Conservation (phyloP, 2,113 vertebrate species). For the Actenoides hombroni region DNA sequence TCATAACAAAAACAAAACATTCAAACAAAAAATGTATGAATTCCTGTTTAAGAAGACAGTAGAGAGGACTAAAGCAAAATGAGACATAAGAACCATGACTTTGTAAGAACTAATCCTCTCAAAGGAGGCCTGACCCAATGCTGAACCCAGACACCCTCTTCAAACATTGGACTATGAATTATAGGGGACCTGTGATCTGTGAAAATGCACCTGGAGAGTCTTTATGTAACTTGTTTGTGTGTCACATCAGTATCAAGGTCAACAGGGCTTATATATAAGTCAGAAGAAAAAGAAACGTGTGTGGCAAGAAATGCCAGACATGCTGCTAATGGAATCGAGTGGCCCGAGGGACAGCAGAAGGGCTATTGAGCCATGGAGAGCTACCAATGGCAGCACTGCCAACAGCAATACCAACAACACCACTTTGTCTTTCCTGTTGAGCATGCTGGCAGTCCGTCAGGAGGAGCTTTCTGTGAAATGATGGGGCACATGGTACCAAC, state of each 20-base stretch:
- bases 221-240: conserved; percentile 9
- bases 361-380: not conserved
- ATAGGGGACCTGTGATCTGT: not conserved
- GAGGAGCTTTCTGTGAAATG: not conserved
- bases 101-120: not conserved
- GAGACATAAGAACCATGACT: not conserved
- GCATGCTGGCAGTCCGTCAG: not conserved
- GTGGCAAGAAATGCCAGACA: not conserved
- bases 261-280: not conserved
- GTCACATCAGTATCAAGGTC: not conserved
- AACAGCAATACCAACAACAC: fast-evolving
- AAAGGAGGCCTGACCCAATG: not conserved
- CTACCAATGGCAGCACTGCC: not conserved
- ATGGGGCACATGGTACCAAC: fast-evolving
- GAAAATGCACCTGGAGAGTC: not conserved
- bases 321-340: not conserved
- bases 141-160: not conserved
- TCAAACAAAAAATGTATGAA: not conserved
- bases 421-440: not conserved
- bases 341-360: not conserved
- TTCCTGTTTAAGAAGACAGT: not conserved
- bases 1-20: not conserved
- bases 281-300: not conserved
- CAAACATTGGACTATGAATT: not conserved
- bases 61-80: not conserved